Evolutionary conservation across 2,113 vertebrate genomes (phyloP).

Genomic region (Phalacrocorax brasilianus): DNA sequence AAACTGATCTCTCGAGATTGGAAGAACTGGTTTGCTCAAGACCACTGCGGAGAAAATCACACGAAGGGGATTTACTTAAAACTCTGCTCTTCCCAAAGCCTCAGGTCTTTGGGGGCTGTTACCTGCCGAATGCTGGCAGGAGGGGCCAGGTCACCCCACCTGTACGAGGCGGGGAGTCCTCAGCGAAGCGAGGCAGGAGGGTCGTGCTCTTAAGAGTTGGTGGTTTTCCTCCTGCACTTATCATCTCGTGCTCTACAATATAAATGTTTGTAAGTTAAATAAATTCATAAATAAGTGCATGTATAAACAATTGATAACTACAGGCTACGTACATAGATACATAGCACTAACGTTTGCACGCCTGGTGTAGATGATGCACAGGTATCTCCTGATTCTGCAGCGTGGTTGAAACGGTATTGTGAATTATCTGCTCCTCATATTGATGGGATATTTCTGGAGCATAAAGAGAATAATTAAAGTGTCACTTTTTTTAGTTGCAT

Average conservation of each 20-base stretch:
- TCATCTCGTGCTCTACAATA: not conserved
- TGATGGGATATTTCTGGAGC: constrained; percentile 52
- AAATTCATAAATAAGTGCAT: constrained; percentile 9
- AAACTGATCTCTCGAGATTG: not conserved
- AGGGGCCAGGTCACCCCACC: not conserved
- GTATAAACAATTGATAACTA: constrained; percentile 3
- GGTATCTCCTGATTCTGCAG: not conserved
- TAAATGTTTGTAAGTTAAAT: constrained; percentile 25
- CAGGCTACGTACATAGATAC: not conserved
- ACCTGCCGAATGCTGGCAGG: rapidly evolving
- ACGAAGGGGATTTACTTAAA: not conserved
- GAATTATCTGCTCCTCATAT: constrained; percentile 15
- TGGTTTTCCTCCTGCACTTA: not conserved
- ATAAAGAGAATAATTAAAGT: constrained; percentile 51
- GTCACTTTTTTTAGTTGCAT: constrained; percentile 38
- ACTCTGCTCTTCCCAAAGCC: not conserved
- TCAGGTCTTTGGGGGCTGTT: rapidly evolving
- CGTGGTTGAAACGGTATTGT: not conserved
- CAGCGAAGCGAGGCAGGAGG: rapidly evolving
- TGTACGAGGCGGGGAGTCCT: rapidly evolving
- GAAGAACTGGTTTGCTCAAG: not conserved
- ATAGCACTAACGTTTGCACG: not conserved
- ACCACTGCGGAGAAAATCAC: not conserved
- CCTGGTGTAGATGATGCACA: not conserved
- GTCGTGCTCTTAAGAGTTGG: rapidly evolving